Conservation (phyloP, 2,888 invertebrate genomes). For the Trichogramma evanescens region DNA sequence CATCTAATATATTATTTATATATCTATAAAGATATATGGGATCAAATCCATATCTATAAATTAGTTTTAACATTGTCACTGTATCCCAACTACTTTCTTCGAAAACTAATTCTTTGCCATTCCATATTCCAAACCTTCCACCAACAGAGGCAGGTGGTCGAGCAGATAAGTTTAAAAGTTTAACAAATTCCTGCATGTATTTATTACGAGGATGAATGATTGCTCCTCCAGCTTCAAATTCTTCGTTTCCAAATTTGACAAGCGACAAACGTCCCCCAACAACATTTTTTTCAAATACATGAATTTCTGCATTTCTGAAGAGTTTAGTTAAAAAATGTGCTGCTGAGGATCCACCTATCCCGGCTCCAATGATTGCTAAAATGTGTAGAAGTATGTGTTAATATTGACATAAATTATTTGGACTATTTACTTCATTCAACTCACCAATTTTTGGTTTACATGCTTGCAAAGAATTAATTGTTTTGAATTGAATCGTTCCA, state of each 20-base stretch:
- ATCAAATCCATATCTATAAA: conserved; percentile 55
- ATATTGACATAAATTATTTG: conserved; percentile 1
- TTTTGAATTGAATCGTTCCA: conserved; percentile 8
- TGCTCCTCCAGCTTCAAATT: conserved; percentile 57
- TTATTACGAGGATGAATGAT: conserved; percentile 55
- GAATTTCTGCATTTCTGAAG: conserved; percentile 46
- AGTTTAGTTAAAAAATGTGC: conserved; percentile 52
- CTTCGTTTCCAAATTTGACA: conserved; percentile 45
- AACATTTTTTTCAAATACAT: conserved; percentile 52
- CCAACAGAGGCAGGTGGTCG: conserved; percentile 20
- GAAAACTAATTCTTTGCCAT: conserved; percentile 52
- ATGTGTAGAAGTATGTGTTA: conserved; percentile 7
- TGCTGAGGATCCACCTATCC: conserved; percentile 56
- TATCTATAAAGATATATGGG: conserved; percentile 44
- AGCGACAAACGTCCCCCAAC: conserved; percentile 56
- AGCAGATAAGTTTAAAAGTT: conserved; percentile 42
- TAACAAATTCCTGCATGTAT: conserved; percentile 53
- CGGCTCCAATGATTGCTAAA: conserved; percentile 57
- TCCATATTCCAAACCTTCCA: conserved; percentile 47
- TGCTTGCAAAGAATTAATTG: conserved; percentile 9
- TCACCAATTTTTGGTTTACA: conserved; percentile 30
- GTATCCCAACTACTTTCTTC: conserved; percentile 48
- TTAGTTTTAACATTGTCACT: conserved; percentile 47
- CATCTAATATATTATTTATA: conserved; percentile 28
- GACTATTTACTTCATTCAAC: not conserved